Percentiles rank a stretch among this genome's conserved stretches.
These are phyloP conservation scores for Notolabrus celidotus DNA, from an alignment of 2,797 vertebrate species.

Conservation along the genomic window DNA sequence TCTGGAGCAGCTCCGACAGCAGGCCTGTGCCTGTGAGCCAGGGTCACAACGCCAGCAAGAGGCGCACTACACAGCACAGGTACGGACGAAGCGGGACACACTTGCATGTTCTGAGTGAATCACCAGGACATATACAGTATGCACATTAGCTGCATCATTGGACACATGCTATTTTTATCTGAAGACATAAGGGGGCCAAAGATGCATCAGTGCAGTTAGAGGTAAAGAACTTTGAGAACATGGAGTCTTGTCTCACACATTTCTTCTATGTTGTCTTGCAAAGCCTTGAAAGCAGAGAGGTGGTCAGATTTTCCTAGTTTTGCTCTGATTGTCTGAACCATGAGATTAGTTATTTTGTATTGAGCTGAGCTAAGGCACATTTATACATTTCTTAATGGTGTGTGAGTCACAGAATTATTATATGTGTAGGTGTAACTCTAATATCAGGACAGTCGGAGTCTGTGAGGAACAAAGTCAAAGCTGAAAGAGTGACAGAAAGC, in stretches of 20 bases:
- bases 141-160: neutral
- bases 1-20: slow-evolving; percentile 95
- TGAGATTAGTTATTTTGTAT: too few relatives aligned
- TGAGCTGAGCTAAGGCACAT: too few relatives aligned
- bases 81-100: slow-evolving; percentile 66
- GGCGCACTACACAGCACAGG: slow-evolving; percentile 95
- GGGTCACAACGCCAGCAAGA: slow-evolving; percentile 92
- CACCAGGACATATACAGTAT: neutral
- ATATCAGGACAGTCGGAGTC: neutral
- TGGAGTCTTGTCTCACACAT: neutral
- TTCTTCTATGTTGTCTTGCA: neutral
- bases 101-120: neutral
- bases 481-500: neutral
- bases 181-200: neutral
- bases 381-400: too few relatives aligned
- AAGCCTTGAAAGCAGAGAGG: slow-evolving; percentile 7
- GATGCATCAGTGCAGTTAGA: neutral
- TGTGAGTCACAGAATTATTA: too few relatives aligned
- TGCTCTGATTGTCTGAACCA: too few relatives aligned
- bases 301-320: neutral
- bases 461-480: neutral
- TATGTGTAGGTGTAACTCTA: neutral
- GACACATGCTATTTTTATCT: too few relatives aligned
- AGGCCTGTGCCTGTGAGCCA: slow-evolving; percentile 93
- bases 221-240: neutral